These are phyloP conservation scores for Amblyopsis hoosieri DNA, from an alignment of 2,797 vertebrate genomes.

Conservation along the genomic window DNA sequence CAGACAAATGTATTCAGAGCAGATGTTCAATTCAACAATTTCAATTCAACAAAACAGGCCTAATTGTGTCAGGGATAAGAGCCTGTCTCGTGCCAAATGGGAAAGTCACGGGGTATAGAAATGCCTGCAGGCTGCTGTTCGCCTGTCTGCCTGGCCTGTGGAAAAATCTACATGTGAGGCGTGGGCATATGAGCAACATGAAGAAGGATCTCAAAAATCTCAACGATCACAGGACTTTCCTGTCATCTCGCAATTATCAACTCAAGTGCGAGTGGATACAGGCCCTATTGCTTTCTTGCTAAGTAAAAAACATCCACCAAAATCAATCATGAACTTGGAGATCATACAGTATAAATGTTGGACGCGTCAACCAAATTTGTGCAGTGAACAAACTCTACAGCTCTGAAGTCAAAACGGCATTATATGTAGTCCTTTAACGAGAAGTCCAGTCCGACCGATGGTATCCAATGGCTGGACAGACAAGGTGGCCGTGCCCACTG, in stretches of 20 bases:
- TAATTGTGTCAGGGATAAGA: slow-evolving; percentile 53
- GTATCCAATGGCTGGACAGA: slow-evolving; percentile 37
- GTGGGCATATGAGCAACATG: background rate
- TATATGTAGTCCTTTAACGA: slow-evolving; percentile 57
- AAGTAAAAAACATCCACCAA: slow-evolving; percentile 45
- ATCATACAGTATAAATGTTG: slow-evolving; percentile 54
- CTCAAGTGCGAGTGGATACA: slow-evolving; percentile 1
- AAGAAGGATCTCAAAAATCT: slow-evolving; percentile 32
- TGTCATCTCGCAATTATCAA: slow-evolving; percentile 50
- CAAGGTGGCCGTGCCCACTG: slow-evolving; percentile 29
- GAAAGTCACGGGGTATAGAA: slow-evolving; percentile 49
- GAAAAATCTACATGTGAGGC: slow-evolving; percentile 34
- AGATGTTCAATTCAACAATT: slow-evolving; percentile 12
- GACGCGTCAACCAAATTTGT: slow-evolving; percentile 46
- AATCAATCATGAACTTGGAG: slow-evolving; percentile 56
- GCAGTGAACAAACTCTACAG: slow-evolving; percentile 22
- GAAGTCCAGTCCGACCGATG: slow-evolving; percentile 57
- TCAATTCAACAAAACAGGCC: slow-evolving; percentile 19
- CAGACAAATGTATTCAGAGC: slow-evolving; percentile 46
- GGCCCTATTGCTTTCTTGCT: slow-evolving; percentile 23
- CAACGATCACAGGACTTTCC: slow-evolving; percentile 50
- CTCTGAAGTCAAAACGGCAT: slow-evolving; percentile 34
- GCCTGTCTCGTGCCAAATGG: slow-evolving; percentile 5
- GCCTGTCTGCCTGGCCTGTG: slow-evolving; percentile 27
- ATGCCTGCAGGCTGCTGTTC: slow-evolving; percentile 26